A percentile compares a stretch with the other conserved stretches of the same genome.
Evolutionary conservation across 1,140 invertebrate species (phyloP).

Genomic region (Danaus plexippus): DNA sequence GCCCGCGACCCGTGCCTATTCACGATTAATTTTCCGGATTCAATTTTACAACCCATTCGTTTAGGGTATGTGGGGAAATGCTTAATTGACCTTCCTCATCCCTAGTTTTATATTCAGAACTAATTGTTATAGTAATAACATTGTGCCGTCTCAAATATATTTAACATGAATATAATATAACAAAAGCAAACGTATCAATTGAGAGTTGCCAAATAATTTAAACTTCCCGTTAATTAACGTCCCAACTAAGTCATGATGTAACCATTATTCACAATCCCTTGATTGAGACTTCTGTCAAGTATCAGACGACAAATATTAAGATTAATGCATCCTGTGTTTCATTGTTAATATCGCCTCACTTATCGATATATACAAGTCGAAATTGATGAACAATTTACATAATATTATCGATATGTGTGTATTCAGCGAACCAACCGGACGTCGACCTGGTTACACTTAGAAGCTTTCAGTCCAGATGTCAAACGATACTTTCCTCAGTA

Average conservation of each 20-base stretch:
- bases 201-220: conserved; percentile 13
- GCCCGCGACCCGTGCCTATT: conserved; percentile 39
- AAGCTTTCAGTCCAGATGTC: conserved; percentile 50
- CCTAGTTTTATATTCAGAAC: no score
- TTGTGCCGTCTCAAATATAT: no score
- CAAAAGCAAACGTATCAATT: no score
- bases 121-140: no score
- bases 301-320: conserved; percentile 11
- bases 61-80: conserved; percentile 42
- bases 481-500: conserved; percentile 50
- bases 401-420: no score
- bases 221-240: conserved; percentile 15
- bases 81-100: conserved; percentile 33
- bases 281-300: conserved; percentile 18
- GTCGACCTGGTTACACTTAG: conserved; percentile 46
- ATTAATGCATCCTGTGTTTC: no score
- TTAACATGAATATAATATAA: no score
- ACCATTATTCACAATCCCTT: conserved; percentile 42
- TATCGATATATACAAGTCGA: no score
- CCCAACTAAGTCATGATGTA: conserved; percentile 31
- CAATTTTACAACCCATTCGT: conserved; percentile 50
- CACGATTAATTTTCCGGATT: conserved; percentile 58
- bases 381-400: no score
- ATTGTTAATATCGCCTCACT: no score
- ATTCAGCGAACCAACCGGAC: conserved; percentile 9